These are phyloP conservation scores for Pseudoatta argentina DNA, from an alignment of 1,140 invertebrate species.

Conservation along the genomic window DNA sequence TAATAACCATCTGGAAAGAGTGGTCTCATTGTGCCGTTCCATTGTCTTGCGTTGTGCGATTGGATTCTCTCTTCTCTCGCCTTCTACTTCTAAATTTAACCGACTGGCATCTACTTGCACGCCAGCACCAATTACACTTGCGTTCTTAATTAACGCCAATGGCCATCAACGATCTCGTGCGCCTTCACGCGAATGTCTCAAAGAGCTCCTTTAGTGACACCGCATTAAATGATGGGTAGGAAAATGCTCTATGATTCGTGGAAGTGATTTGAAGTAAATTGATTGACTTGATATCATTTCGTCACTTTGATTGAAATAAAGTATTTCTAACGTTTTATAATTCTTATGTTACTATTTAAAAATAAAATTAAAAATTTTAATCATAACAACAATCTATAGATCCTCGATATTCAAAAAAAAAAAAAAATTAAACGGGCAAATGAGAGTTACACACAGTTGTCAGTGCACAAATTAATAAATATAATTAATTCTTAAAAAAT, in stretches of 20 bases:
- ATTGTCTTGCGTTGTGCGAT: constrained; percentile 69
- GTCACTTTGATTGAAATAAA: not conserved
- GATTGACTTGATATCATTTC: not conserved
- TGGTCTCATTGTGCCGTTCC: constrained; percentile 65
- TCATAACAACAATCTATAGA: no score
- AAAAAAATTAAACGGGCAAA: no score
- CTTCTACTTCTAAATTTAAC: constrained; percentile 47
- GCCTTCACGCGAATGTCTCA: constrained; percentile 27
- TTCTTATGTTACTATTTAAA: not conserved
- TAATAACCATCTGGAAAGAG: constrained; percentile 62
- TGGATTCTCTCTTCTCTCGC: constrained; percentile 35
- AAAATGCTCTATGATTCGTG: constrained; percentile 47
- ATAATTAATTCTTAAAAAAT: no score
- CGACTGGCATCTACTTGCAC: constrained; percentile 38
- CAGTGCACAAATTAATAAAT: no score
- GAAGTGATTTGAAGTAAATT: constrained; percentile 40
- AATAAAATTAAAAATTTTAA: not conserved
- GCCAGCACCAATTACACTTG: constrained; percentile 65
- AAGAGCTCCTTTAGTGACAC: constrained; percentile 36
- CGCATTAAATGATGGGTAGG: constrained; percentile 13
- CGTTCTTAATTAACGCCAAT: constrained; percentile 72
- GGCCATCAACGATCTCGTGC: constrained; percentile 44
- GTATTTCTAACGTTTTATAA: not conserved
- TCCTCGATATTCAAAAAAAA: no score
- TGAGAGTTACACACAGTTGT: no score